These are phyloP conservation scores for Dinoponera quadriceps DNA, from an alignment of 1,140 invertebrate genomes.

Conservation along the genomic window DNA sequence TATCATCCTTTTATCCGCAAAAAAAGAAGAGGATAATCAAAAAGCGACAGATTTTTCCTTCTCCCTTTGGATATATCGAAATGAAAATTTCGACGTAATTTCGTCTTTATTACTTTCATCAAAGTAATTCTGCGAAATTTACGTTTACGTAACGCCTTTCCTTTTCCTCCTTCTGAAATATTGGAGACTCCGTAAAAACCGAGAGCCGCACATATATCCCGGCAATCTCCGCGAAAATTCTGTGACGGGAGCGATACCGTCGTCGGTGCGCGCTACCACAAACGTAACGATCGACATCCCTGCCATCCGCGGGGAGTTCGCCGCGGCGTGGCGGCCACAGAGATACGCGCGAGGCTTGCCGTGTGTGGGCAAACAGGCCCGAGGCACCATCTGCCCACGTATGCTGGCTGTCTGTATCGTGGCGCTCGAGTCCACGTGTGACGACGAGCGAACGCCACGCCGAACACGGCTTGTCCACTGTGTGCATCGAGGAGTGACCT, in stretches of 20 bases:
- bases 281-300: constrained; percentile 53
- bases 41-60: no score
- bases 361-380: constrained; percentile 82
- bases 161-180: no score
- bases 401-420: constrained; percentile 42
- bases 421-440: constrained; percentile 9
- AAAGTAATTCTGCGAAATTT: no score
- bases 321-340: constrained; percentile 22
- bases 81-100: no score
- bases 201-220: no score
- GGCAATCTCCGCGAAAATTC: constrained; percentile 3
- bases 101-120: no score
- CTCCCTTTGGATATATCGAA: no score
- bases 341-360: constrained; percentile 48
- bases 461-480: neutral
- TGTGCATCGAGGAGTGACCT: neutral
- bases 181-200: no score
- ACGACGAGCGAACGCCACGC: neutral
- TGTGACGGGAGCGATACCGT: neutral
- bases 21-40: neutral
- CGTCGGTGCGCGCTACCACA: neutral
- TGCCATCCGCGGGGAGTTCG: constrained; percentile 57
- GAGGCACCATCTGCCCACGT: constrained; percentile 77
- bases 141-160: neutral
- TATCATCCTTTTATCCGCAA: neutral